Base-by-base conservation (phyloP, 2,888 invertebrate species). In the Athetis lepigone region DNA sequence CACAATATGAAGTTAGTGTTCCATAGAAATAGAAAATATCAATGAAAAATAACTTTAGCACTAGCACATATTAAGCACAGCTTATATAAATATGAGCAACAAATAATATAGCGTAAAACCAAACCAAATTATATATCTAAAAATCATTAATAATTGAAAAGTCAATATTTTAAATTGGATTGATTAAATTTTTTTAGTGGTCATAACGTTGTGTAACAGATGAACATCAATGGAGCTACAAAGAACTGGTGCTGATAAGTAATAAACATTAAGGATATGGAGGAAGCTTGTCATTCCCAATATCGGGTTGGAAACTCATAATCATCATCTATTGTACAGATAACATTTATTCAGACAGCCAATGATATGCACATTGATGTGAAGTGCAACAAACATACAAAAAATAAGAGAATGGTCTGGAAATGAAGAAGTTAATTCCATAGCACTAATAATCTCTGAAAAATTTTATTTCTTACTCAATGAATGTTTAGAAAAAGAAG, bases 121-220 rank as follows among this genome's bases (percentile, higher is more conserved):
- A 23, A n/a, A 56, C 1, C 0, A 18, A 42, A 9, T 6, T 19
- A 42, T 29, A 9, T n/a, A 52, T 13, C 8, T 21, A 13, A 21
- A 33, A 16, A 4, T 6, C 7, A 21, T 7, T 29, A 25, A 11
- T 9, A 2, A 23, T n/a, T n/a, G n/a, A n/a, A n/a, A n/a, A n/a
- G n/a, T n/a, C n/a, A n/a, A n/a, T n/a, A n/a, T n/a, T n/a, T n/a
- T n/a, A n/a, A n/a, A n/a, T n/a, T n/a, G n/a, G n/a, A n/a, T n/a
- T n/a, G n/a, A n/a, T n/a, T n/a, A n/a, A n/a, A n/a, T n/a, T n/a
- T n/a, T n/a, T n/a, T n/a, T n/a, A n/a, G n/a, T n/a, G n/a, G n/a
- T 62, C 52, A 63, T 50, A 54, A 72, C 13, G 50, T 73, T 62
- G n/a, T 46, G 49, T 73, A 56, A 73, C 13, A n/a, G 27, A n/a